Conservation (phyloP, 1,140 invertebrate species). For the Hydropsyche tenuis region DNA sequence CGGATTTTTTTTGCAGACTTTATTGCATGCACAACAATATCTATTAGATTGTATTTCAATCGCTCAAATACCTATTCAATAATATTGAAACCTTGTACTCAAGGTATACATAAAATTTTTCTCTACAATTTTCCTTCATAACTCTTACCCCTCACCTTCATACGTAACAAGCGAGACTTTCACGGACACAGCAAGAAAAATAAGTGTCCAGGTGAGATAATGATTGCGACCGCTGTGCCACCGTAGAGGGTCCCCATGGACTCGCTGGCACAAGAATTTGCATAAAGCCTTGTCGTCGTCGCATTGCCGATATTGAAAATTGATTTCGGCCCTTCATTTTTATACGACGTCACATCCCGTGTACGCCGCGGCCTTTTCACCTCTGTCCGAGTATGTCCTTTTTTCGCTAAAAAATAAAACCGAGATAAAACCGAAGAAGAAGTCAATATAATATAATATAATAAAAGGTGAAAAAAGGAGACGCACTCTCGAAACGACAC, state of each 20-base stretch:
- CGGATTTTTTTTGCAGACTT: too few species aligned
- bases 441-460: not conserved
- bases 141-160: too few species aligned
- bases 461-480: conserved; percentile 8
- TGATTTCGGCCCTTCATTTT: conserved; percentile 46
- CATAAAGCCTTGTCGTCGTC: conserved; percentile 39
- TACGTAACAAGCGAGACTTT: not conserved
- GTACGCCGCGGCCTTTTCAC: conserved; percentile 25
- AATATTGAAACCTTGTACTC: too few species aligned
- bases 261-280: conserved; percentile 30
- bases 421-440: conserved; percentile 13
- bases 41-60: too few species aligned
- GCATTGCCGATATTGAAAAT: conserved; percentile 47
- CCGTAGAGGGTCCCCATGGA: conserved; percentile 1
- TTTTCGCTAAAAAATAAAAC: not conserved
- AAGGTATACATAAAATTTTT: too few species aligned
- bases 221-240: conserved; percentile 5
- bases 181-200: not conserved
- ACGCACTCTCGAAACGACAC: conserved; percentile 2
- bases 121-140: too few species aligned
- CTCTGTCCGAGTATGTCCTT: not conserved
- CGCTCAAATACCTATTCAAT: too few species aligned
- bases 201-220: not conserved
- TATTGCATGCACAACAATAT: too few species aligned
- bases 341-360: conserved; percentile 10